These are phyloP conservation scores for Brachionus sp. DNA, from an alignment of 1,140 invertebrate genomes.

Conservation along the genomic window DNA sequence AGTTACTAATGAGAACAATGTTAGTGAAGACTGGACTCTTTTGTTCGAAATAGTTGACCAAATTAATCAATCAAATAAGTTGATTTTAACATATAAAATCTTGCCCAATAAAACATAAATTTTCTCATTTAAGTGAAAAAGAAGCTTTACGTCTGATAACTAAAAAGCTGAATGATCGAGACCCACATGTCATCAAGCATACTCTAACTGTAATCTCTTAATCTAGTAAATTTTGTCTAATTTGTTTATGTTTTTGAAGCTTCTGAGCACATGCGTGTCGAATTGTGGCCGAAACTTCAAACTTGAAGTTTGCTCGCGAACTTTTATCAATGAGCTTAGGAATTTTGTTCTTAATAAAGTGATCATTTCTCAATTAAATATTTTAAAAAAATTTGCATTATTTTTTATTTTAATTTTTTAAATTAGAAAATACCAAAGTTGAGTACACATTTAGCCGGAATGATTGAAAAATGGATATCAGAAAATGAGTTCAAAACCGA, in stretches of 20 bases:
- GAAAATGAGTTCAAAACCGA: conserved; percentile 36
- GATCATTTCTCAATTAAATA: neutral
- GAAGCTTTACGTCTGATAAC: neutral
- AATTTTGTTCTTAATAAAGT: conserved; percentile 36
- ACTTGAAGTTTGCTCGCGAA: conserved; percentile 3
- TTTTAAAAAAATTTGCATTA: neutral
- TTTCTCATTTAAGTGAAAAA: conserved; percentile 1
- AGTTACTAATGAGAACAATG: conserved; percentile 32
- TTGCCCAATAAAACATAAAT: neutral
- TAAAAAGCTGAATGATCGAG: neutral
- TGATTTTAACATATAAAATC: no score
- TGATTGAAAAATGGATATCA: conserved; percentile 34
- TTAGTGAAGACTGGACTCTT: neutral
- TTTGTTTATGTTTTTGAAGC: neutral
- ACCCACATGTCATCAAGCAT: conserved; percentile 34
- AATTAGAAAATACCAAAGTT: conserved; percentile 11
- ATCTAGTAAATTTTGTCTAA: neutral
- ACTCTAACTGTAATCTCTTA: neutral
- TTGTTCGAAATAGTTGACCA: conserved; percentile 4
- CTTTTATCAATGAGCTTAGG: neutral
- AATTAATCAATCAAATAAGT: neutral
- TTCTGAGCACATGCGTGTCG: neutral
- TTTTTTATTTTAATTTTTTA: neutral
- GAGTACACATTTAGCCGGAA: neutral
- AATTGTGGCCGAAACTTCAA: conserved; percentile 32